Evolutionary conservation across 1,140 invertebrate genomes (phyloP).

Genomic region (Meloidogyne exigua): DNA sequence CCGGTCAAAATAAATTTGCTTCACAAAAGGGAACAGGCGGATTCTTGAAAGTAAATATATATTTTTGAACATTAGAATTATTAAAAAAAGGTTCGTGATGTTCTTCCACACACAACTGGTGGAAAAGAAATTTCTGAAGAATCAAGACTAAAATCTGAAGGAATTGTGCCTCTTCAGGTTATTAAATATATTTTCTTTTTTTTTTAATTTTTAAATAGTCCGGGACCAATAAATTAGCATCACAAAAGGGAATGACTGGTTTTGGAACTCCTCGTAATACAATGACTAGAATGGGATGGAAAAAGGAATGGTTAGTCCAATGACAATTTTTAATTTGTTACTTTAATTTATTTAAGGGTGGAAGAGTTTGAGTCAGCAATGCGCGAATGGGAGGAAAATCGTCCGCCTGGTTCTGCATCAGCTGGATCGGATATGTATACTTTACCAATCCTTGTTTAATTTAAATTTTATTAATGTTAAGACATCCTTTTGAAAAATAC

Average conservation of each 20-base stretch:
- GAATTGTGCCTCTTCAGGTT: conserved; percentile 36
- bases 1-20: conserved; percentile 63
- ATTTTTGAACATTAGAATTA: background rate
- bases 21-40: conserved; percentile 60
- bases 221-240: conserved; percentile 61
- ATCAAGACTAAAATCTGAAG: conserved; percentile 56
- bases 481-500: conserved; percentile 53
- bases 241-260: conserved; percentile 60
- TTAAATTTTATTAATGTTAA: conserved; percentile 1
- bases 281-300: conserved; percentile 53
- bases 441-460: background rate
- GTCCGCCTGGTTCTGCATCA: conserved; percentile 59
- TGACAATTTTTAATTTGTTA: background rate
- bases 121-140: conserved; percentile 63
- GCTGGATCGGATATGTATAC: conserved; percentile 31
- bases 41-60: conserved; percentile 59
- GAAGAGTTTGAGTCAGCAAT: conserved; percentile 60
- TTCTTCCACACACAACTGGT: conserved; percentile 57
- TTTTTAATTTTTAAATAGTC: conserved; percentile 49
- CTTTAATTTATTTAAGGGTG: background rate
- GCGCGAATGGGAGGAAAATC: conserved; percentile 62
- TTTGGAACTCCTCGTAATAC: conserved; percentile 64
- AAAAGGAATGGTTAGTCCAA: conserved; percentile 60
- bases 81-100: conserved; percentile 59
- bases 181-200: background rate